Percentiles rank a stretch among this genome's conserved stretches.
phyloP scores from a whole-genome alignment of 2,888 invertebrate species.

The Tuta absoluta region DNA sequence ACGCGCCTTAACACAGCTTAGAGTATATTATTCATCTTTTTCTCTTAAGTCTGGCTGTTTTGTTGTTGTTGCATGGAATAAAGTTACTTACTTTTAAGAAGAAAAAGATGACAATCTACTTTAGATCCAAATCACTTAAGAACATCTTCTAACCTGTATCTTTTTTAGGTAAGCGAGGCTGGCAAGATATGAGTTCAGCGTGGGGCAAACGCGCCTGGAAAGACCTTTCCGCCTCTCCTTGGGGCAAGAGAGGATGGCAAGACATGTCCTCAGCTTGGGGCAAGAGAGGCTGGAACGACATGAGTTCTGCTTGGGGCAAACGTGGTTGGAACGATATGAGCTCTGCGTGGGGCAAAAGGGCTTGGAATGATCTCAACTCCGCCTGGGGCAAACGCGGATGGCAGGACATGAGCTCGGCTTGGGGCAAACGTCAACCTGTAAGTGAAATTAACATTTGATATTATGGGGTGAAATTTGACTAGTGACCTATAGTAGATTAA shows the following conservation, averaged over 20 bases:
- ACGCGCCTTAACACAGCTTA: constrained; percentile 76
- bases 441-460: constrained; percentile 36
- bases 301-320: constrained; percentile 78
- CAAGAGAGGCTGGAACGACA: constrained; percentile 81
- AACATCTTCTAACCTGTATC: constrained; percentile 66
- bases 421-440: constrained; percentile 31
- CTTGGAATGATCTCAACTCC: constrained; percentile 27
- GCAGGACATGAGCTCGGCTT: constrained; percentile 54
- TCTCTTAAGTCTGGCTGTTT: no score
- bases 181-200: constrained; percentile 77
- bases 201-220: constrained; percentile 84
- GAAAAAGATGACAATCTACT: no score
- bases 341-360: constrained; percentile 29
- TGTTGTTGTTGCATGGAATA: no score
- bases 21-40: no score
- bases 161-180: constrained; percentile 70
- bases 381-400: constrained; percentile 79
- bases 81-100: no score
- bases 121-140: no score
- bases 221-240: constrained; percentile 77
- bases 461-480: no score
- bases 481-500: no score
- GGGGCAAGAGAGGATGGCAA: constrained; percentile 83
- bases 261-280: constrained; percentile 70
- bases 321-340: constrained; percentile 77